phyloP scores from a whole-genome alignment of 1,140 invertebrate species.

The Psilanteris sp. region DNA sequence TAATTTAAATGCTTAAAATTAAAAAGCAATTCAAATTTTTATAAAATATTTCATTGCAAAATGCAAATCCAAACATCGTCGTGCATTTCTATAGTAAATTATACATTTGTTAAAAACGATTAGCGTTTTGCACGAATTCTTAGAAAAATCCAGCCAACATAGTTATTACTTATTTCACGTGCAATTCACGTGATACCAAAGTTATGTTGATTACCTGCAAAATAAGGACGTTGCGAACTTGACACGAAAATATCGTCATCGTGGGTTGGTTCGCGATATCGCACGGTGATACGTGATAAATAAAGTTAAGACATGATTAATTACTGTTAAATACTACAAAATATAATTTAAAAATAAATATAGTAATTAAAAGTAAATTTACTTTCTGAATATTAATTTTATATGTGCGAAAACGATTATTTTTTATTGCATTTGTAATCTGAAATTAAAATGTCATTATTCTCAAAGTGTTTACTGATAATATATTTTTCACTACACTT shows the following conservation, averaged over 20 bases:
- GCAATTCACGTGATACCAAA: constrained; percentile 20
- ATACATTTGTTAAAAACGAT: constrained; percentile 17
- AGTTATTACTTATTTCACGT: constrained; percentile 30
- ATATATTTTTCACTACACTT: too few relatives aligned
- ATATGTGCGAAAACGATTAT: too few relatives aligned
- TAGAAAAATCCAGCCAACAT: constrained; percentile 5
- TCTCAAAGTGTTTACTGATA: too few relatives aligned
- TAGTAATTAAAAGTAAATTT: too few relatives aligned
- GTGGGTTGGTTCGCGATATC: not conserved
- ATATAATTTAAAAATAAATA: too few relatives aligned
- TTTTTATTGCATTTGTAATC: too few relatives aligned
- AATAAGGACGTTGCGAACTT: constrained; percentile 7
- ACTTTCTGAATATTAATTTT: too few relatives aligned
- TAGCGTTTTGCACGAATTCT: constrained; percentile 8
- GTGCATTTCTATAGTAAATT: not conserved
- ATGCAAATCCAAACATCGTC: constrained; percentile 9
- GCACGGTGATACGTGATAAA: not conserved
- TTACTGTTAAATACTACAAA: too few relatives aligned
- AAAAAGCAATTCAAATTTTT: not conserved
- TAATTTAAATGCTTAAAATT: too few relatives aligned
- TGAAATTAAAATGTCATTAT: too few relatives aligned
- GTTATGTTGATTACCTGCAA: constrained; percentile 8
- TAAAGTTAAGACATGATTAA: too few relatives aligned
- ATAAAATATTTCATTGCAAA: too few relatives aligned
- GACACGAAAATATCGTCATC: constrained; percentile 11